Percentiles rank a stretch among this genome's conserved stretches.
Evolutionary conservation across 2,888 invertebrate genomes (phyloP).

Genomic region (Trissonchulus sp.): DNA sequence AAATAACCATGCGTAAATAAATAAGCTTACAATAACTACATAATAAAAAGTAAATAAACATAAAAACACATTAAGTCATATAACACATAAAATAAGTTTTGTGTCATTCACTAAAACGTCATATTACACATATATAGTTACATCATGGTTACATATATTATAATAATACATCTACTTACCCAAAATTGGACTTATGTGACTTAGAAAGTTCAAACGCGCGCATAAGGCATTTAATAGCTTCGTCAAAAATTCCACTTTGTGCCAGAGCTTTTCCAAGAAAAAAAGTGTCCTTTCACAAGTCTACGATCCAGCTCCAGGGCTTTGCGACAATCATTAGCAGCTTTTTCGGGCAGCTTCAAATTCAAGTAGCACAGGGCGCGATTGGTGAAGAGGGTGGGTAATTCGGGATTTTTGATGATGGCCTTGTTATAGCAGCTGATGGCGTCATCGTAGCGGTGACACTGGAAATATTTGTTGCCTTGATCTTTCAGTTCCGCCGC

Average conservation of each 20-base stretch:
- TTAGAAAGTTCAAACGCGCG: slow-evolving; percentile 72
- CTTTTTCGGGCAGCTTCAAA: slow-evolving; percentile 71
- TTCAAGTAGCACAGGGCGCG: slow-evolving; percentile 80
- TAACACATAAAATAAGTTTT: too few species aligned
- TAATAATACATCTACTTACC: too few species aligned
- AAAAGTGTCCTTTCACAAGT: slow-evolving; percentile 83
- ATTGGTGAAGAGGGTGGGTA: slow-evolving; percentile 72
- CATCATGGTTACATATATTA: too few species aligned
- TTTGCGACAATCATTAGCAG: slow-evolving; percentile 78
- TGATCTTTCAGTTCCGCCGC: slow-evolving; percentile 17
- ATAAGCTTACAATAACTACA: too few species aligned
- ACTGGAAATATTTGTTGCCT: background rate
- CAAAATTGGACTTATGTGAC: slow-evolving; percentile 89
- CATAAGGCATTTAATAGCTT: slow-evolving; percentile 65
- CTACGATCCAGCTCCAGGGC: slow-evolving; percentile 86
- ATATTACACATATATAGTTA: too few species aligned
- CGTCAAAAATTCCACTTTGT: slow-evolving; percentile 81
- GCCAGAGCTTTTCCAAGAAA: slow-evolving; percentile 87
- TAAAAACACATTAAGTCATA: too few species aligned
- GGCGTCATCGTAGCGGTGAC: slow-evolving; percentile 83
- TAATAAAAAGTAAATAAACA: too few species aligned
- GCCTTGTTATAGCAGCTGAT: slow-evolving; percentile 91
- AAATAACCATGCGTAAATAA: too few species aligned
- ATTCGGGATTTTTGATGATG: slow-evolving; percentile 87
- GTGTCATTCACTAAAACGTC: too few species aligned